Conservation (phyloP, 2,113 vertebrate genomes). For the Poeciliopsis prolifica region DNA sequence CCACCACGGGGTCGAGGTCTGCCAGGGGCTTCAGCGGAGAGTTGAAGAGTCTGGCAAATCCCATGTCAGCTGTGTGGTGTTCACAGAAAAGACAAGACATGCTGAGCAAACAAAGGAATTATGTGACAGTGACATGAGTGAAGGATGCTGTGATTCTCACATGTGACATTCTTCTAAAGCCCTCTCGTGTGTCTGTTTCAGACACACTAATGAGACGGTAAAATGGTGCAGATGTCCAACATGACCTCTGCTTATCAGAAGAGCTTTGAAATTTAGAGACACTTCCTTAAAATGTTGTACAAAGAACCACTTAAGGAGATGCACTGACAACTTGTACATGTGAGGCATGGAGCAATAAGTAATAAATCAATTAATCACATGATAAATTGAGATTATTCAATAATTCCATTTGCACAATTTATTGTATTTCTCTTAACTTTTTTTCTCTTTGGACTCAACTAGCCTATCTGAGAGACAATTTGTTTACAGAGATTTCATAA, state of each 20-base stretch:
- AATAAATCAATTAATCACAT: too few relatives aligned
- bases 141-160: constrained; percentile 11
- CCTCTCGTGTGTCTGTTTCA: too few relatives aligned
- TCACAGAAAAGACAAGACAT: constrained; percentile 1
- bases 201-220: neutral
- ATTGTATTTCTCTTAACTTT: too few relatives aligned
- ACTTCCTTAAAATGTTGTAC: neutral
- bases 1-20: constrained; percentile 98
- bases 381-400: too few relatives aligned
- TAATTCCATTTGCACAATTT: too few relatives aligned
- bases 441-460: too few relatives aligned
- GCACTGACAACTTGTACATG: neutral
- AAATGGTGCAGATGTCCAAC: neutral
- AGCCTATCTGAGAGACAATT: too few relatives aligned
- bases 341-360: too few relatives aligned
- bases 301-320: neutral
- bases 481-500: too few relatives aligned
- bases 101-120: constrained; percentile 15
- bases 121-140: constrained; percentile 1
- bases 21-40: constrained; percentile 99
- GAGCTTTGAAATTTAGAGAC: neutral
- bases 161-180: neutral
- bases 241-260: neutral
- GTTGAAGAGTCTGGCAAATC: constrained; percentile 99
- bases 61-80: constrained; percentile 91